A percentile compares a stretch with the other conserved stretches of the same genome.
Conservation (phyloP, 2,113 vertebrate species). For the Amia ocellicauda region DNA sequence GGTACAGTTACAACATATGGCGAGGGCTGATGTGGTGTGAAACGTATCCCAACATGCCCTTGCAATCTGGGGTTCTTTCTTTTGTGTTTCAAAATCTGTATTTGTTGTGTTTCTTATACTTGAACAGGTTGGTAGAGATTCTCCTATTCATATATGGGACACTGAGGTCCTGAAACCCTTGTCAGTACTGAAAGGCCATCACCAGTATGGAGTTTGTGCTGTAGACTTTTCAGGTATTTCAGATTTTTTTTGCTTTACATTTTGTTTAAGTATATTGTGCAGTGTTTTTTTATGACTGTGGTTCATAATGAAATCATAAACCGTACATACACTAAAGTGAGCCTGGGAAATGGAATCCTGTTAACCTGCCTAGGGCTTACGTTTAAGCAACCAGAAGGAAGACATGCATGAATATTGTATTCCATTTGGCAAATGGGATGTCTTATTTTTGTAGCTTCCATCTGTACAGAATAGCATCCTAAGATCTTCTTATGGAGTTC, state of each 20-base stretch:
- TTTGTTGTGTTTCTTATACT: slow-evolving; percentile 28
- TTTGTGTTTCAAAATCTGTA: not conserved
- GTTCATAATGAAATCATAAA: no score
- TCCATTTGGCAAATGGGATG: no score
- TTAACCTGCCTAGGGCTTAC: no score
- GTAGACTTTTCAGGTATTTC: slow-evolving; percentile 94
- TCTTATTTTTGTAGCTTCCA: no score
- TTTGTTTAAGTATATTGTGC: not conserved
- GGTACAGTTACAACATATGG: not conserved
- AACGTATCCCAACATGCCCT: no score
- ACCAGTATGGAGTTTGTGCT: slow-evolving; percentile 90
- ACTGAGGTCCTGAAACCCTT: slow-evolving; percentile 88
- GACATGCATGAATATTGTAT: no score
- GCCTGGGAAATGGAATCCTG: no score
- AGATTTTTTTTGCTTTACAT: not conserved
- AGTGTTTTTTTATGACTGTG: no score
- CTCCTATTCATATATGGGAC: slow-evolving; percentile 93
- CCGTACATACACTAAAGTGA: no score
- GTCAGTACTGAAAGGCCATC: slow-evolving; percentile 90
- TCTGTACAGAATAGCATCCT: no score
- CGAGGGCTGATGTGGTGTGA: not conserved
- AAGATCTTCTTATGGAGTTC: not conserved
- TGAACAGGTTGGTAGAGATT: slow-evolving; percentile 88
- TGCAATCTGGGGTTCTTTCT: no score
- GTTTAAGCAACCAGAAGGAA: no score